Evolutionary conservation across 2,888 invertebrate species (phyloP), one percentile per base, ranked within the genome.

Genomic region (Yponomeuta plumbellus): DNA sequence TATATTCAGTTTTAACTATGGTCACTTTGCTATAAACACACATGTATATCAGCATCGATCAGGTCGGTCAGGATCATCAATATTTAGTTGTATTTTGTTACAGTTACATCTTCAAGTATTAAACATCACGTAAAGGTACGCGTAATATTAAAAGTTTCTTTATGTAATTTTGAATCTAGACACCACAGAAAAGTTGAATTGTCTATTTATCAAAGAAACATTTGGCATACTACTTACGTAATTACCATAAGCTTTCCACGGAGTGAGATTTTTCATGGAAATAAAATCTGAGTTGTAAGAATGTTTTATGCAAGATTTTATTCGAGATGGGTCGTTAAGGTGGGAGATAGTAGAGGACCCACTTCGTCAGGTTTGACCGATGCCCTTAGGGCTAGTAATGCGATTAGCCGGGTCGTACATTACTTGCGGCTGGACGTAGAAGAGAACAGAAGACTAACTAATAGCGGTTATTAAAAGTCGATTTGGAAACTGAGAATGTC

Each of bases 391-490:
- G 23, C 13, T 26, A n/a, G 66, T 73, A 69, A 70, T 70, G 69
- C 69, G 69, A 71, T 70, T 72, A 73, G 72, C 70, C 70, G 71
- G 72, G 72, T 70, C 56, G 69, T 69, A 23, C 61, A 61, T 61
- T 61, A 61, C 61, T 61, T 61, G 13, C 34, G 26, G 17, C 21
- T 13, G 3, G 22, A 23, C 20, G 22, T 52, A 52, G 44, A 52
- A 52, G 17, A 17, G 44, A 17, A 52, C 17, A 52, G 44, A 52
- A 17, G 44, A 52, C 44, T 17, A 17, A 52, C 17, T 52, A 6
- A 13, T 2, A 52, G 44, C 4, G 13, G 13, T 17, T 17, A 5
- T 5, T 8, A 34, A 5, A 34, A 34, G 34, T 34, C 8, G 34
- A 34, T 6, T 34, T n/a, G n/a, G n/a, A n/a, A n/a, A n/a, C n/a